A percentile compares a stretch with the other conserved stretches of the same genome.
Conservation (phyloP, 2,888 invertebrate genomes). For the Eugnorisma glareosa region DNA sequence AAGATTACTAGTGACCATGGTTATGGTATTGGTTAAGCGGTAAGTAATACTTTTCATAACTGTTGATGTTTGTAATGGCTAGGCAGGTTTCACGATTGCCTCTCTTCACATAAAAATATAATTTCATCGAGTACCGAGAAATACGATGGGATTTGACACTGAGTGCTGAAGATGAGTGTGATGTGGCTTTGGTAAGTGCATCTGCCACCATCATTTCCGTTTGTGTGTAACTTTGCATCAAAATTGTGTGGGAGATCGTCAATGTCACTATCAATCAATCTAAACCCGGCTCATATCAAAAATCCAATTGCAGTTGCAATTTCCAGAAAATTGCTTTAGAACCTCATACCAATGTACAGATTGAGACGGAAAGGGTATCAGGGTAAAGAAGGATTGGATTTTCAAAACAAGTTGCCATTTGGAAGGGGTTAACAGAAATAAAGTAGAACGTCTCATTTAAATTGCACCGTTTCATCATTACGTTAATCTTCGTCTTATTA, state of each 20-base stretch:
- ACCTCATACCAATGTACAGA: constrained; percentile 2
- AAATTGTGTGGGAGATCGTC: background rate
- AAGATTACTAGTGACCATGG: background rate
- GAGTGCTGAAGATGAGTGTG: too few species aligned
- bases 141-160: background rate
- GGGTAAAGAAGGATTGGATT: constrained; percentile 10
- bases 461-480: background rate
- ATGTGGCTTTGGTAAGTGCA: too few species aligned
- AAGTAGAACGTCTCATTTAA: background rate
- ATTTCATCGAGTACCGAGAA: background rate
- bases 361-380: background rate
- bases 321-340: constrained; percentile 25
- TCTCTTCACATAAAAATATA: background rate
- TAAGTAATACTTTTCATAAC: background rate
- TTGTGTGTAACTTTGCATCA: too few species aligned
- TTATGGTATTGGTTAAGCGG: background rate
- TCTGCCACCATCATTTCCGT: too few species aligned
- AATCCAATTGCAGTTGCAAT: constrained; percentile 36
- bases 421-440: background rate
- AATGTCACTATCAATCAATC: background rate
- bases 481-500: background rate
- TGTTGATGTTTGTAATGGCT: background rate
- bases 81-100: background rate
- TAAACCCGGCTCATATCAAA: constrained; percentile 19
- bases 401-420: constrained; percentile 11